Evolutionary conservation across 2,113 vertebrate species (phyloP).

Genomic region (Rissa tridactyla): DNA sequence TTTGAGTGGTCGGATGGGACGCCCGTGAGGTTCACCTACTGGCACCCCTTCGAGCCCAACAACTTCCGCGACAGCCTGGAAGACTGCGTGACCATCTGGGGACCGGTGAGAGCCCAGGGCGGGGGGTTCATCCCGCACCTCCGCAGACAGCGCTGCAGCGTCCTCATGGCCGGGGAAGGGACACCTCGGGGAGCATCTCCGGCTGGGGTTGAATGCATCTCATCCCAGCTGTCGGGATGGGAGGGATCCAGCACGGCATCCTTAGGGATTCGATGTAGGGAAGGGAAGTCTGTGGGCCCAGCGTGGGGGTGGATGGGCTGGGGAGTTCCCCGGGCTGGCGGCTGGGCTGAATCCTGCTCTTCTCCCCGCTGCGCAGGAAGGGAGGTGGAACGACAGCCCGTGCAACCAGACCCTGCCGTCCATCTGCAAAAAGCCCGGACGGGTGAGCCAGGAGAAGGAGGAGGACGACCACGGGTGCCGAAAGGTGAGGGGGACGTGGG

Average conservation of each 20-base stretch:
- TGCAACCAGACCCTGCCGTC: slow-evolving; percentile 93
- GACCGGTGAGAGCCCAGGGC: slow-evolving; percentile 81
- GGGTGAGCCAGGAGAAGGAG: slow-evolving; percentile 80
- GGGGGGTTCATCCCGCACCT: not conserved
- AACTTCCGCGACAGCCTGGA: slow-evolving; percentile 93
- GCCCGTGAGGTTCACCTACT: slow-evolving; percentile 90
- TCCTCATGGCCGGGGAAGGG: not conserved
- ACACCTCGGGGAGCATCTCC: not conserved
- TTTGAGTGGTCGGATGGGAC: slow-evolving; percentile 96
- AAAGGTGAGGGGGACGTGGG: slow-evolving; percentile 74
- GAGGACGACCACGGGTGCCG: slow-evolving; percentile 87
- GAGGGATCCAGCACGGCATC: not conserved
- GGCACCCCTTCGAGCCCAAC: slow-evolving; percentile 97
- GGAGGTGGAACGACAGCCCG: slow-evolving; percentile 95
- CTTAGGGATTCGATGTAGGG: not conserved
- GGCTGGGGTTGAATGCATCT: not conserved
- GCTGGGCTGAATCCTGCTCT: not conserved
- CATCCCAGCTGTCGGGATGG: not conserved
- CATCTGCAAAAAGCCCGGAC: slow-evolving; percentile 92
- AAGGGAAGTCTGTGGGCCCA: not conserved
- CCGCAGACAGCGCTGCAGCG: accelerated
- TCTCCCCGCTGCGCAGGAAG: slow-evolving; percentile 76
- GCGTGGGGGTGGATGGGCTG: not conserved
- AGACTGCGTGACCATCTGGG: slow-evolving; percentile 96
- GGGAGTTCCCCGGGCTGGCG: not conserved